Conservation (phyloP, 2,797 vertebrate genomes). For the Platyrinchus mystaceus region DNA sequence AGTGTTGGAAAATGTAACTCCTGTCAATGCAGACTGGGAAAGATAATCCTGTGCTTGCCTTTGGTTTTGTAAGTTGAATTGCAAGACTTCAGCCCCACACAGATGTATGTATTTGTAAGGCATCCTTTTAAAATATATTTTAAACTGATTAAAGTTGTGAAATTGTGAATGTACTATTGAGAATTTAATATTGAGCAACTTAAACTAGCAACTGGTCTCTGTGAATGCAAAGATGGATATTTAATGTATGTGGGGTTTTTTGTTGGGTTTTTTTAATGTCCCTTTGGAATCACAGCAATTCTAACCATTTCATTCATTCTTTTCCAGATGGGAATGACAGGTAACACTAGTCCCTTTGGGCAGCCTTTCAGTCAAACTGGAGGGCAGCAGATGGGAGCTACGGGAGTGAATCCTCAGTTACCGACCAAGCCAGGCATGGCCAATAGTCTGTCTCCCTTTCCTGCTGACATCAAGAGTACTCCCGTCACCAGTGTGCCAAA, state of each 20-base stretch:
- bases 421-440: constrained; percentile 87
- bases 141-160: background rate
- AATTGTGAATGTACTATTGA: background rate
- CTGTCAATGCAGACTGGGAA: background rate
- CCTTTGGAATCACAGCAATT: background rate
- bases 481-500: constrained; percentile 88
- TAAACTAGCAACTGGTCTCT: background rate
- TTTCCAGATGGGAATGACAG: constrained; percentile 88
- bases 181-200: background rate
- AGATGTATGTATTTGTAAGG: background rate
- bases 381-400: constrained; percentile 88
- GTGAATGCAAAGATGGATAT: background rate
- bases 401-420: constrained; percentile 86
- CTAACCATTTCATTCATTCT: constrained; percentile 37
- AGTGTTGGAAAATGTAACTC: background rate
- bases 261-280: background rate
- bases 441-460: constrained; percentile 89
- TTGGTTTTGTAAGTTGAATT: background rate
- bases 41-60: background rate
- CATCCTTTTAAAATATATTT: background rate
- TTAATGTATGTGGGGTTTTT: background rate
- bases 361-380: constrained; percentile 88
- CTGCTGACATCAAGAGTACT: constrained; percentile 90
- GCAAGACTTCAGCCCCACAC: background rate
- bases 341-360: constrained; percentile 87